Percentiles rank a stretch among this genome's conserved stretches.
phyloP scores from a whole-genome alignment of 2,888 invertebrate species.

The Tetropium fuscum region DNA sequence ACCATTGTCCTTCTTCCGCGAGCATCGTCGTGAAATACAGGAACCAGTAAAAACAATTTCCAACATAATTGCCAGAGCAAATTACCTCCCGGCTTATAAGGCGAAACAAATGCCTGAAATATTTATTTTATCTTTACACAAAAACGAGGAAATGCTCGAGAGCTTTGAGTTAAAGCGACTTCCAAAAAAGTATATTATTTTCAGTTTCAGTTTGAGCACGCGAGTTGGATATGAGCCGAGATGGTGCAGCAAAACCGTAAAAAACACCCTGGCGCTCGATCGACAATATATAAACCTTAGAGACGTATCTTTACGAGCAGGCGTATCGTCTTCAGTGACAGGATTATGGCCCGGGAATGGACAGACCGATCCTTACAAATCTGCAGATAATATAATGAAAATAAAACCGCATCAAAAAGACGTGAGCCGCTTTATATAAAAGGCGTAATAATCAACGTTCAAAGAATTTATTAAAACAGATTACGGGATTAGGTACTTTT shows the following conservation, averaged over 20 bases:
- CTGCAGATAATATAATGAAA: conserved; percentile 43
- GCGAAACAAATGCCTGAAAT: neutral
- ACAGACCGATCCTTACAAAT: conserved; percentile 43
- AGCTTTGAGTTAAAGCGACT: neutral
- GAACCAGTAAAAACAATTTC: conserved; percentile 4
- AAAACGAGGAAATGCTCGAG: neutral
- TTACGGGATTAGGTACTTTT: no score
- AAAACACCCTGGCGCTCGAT: conserved; percentile 25
- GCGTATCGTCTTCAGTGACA: conserved; percentile 44
- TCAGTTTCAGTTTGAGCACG: conserved; percentile 1
- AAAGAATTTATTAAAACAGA: neutral
- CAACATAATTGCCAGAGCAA: neutral
- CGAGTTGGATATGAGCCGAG: neutral
- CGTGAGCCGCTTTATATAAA: conserved; percentile 13
- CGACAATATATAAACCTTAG: conserved; percentile 33
- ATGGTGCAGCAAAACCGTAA: conserved; percentile 16
- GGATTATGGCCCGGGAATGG: conserved; percentile 42
- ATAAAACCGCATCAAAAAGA: conserved; percentile 24
- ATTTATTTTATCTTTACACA: neutral
- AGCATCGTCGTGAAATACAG: neutral
- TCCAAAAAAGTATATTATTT: conserved; percentile 1
- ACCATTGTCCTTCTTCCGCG: neutral
- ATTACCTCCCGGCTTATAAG: neutral
- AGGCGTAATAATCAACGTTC: conserved; percentile 3
- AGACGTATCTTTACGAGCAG: conserved; percentile 43